Evolutionary conservation across 2,113 vertebrate genomes (phyloP), one percentile per base, ranked within the genome.

Genomic region (Zapornia atra): DNA sequence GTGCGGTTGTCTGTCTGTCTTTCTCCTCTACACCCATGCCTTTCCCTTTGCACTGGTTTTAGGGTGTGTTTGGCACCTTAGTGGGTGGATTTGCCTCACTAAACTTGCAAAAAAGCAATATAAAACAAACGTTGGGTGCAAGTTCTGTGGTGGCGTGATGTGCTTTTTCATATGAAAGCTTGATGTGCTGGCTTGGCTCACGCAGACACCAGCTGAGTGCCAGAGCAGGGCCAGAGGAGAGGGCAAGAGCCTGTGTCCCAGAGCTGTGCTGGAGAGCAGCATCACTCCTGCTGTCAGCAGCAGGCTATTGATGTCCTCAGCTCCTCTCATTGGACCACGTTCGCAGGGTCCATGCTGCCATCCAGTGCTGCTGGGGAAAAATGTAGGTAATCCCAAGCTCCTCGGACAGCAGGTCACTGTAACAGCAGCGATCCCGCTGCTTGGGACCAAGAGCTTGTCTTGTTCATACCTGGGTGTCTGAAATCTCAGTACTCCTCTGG

Each of bases 391-490:
- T n/a, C 19, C 78, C 73, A 40, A 28, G 6, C 21, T 61, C 28
- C 12, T 12, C 4, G 42, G 42, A 3, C 13, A 36, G 46, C 12
- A 56, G 29, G 10, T 44, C 28, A 1, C 22, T 14, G 13, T 20
- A 26, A 50, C 3, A 0, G 10, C n/a, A 40, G 33, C 9, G 44
- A 33, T 60, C 2, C 12, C 4, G 1, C 10, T 0, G 0, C 46
- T 29, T 14, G 18, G 57, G 57, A 4, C 18, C 19, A 65, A 18
- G 73, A 0, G 18, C 38, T 91, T 53, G 17, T 76, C 21, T 18
- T 44, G 15, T 54, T 86, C 36, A 2, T 36, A 18, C 11, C 54
- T 51, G 15, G 1, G 1, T 40, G 6, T 44, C 36, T 80, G 75
- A 73, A 18, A 2, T 8, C 34, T 72, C 51, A 46, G 24, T 12